phyloP scores from a whole-genome alignment of 2,113 vertebrate genomes.

The Tautogolabrus adspersus region DNA sequence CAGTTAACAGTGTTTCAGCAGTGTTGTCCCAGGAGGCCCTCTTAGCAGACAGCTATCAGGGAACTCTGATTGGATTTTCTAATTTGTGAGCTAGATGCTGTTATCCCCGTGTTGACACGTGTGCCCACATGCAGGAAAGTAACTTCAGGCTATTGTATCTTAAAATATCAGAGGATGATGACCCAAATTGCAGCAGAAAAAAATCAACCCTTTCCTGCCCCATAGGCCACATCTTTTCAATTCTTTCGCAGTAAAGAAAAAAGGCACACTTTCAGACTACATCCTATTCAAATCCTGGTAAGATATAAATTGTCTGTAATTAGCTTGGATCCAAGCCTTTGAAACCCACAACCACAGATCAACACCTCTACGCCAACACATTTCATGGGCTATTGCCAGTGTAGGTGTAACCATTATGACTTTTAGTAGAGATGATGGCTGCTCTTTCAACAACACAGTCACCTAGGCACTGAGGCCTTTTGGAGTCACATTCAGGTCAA shows the following conservation, averaged over 20 bases:
- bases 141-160: constrained; percentile 57
- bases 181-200: constrained; percentile 51
- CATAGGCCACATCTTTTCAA: not conserved
- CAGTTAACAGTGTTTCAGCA: constrained; percentile 28
- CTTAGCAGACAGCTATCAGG: constrained; percentile 40
- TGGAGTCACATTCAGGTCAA: constrained; percentile 20
- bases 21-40: constrained; percentile 43
- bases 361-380: constrained; percentile 19
- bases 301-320: not conserved
- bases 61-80: constrained; percentile 60
- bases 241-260: no score
- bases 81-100: constrained; percentile 33
- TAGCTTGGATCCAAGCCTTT: constrained; percentile 1
- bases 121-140: constrained; percentile 23
- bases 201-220: constrained; percentile 2
- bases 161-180: constrained; percentile 55
- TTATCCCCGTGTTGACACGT: constrained; percentile 32
- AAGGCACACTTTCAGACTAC: no score
- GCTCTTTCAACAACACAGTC: constrained; percentile 5
- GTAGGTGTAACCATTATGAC: constrained; percentile 36
- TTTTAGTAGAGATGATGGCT: constrained; percentile 32
- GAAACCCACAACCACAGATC: constrained; percentile 6
- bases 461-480: not conserved
- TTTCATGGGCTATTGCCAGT: constrained; percentile 19
- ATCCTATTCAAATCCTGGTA: no score